Percentiles rank a stretch among this genome's conserved stretches.
These are phyloP conservation scores for Athalia circularis DNA, from an alignment of 2,888 invertebrate genomes.

Conservation along the genomic window DNA sequence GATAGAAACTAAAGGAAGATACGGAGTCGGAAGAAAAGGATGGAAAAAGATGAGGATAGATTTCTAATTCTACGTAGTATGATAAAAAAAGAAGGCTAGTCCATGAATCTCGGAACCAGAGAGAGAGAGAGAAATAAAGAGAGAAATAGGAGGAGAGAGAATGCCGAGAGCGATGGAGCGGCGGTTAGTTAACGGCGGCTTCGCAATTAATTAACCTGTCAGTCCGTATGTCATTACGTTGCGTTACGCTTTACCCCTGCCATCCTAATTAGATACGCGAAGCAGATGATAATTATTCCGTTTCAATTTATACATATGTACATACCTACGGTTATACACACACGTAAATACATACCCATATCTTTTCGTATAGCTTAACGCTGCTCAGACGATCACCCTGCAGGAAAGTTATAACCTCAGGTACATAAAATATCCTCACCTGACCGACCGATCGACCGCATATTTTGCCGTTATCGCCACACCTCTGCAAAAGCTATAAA, in stretches of 20 bases:
- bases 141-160: not conserved
- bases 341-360: not conserved
- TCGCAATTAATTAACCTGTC: slow-evolving; percentile 49
- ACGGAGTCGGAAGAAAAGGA: too few species aligned
- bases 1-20: too few species aligned
- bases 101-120: not conserved
- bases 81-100: too few species aligned
- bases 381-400: too few species aligned
- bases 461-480: too few species aligned
- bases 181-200: slow-evolving; percentile 42
- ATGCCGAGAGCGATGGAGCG: slow-evolving; percentile 38
- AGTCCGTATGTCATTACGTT: slow-evolving; percentile 48
- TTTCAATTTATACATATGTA: slow-evolving; percentile 39
- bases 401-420: too few species aligned
- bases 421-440: too few species aligned
- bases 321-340: not conserved
- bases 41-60: too few species aligned
- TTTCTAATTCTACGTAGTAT: too few species aligned
- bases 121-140: not conserved
- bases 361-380: too few species aligned
- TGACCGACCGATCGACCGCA: too few species aligned
- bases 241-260: slow-evolving; percentile 45
- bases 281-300: slow-evolving; percentile 47
- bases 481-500: too few species aligned
- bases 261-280: slow-evolving; percentile 46